Percentiles rank a stretch among this genome's conserved stretches.
phyloP scores from a whole-genome alignment of 2,113 vertebrate genomes.

The Panthera uncia region DNA sequence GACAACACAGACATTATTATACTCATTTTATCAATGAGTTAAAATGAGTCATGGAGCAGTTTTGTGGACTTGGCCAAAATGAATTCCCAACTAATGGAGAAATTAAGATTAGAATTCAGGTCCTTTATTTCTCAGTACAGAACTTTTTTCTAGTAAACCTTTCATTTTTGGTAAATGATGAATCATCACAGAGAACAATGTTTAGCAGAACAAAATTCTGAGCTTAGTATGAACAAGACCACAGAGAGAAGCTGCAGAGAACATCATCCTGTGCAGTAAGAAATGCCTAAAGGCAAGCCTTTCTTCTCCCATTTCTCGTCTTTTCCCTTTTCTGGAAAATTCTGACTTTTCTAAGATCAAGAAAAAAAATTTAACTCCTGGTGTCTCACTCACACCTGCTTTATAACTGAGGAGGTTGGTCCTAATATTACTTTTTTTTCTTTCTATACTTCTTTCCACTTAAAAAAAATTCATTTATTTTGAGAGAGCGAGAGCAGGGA shows the following conservation, averaged over 20 bases:
- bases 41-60: not conserved
- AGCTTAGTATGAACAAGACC: not conserved
- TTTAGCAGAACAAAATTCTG: not conserved
- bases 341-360: not conserved
- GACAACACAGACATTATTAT: not conserved
- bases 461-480: not conserved
- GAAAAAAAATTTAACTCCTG: not conserved
- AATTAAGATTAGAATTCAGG: not conserved
- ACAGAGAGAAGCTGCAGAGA: not conserved
- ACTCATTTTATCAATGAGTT: conserved; percentile 49
- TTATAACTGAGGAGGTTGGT: not conserved
- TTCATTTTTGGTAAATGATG: not conserved
- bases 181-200: not conserved
- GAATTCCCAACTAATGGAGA: not conserved
- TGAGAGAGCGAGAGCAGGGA: too few relatives aligned
- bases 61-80: not conserved
- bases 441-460: not conserved
- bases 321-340: conserved; percentile 1
- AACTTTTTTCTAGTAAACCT: not conserved
- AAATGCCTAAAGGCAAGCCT: not conserved
- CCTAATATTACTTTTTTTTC: not conserved
- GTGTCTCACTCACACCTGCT: not conserved
- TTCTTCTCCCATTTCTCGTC: not conserved
- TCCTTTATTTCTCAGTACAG: not conserved
- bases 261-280: not conserved